These are phyloP conservation scores for Thereva nobilitata DNA, from an alignment of 2,888 invertebrate species.

Conservation along the genomic window DNA sequence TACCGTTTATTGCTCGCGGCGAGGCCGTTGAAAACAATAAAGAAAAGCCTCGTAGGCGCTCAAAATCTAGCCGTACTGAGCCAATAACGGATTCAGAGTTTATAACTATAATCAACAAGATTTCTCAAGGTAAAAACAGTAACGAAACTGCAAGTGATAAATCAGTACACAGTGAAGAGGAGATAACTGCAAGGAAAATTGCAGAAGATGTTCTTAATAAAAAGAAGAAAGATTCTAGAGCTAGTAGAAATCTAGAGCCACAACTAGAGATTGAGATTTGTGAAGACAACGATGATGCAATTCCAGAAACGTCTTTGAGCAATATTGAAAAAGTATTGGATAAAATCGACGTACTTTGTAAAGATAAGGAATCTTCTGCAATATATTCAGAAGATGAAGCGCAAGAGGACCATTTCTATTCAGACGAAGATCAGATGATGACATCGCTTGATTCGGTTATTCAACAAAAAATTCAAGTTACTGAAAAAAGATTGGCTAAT, in stretches of 20 bases:
- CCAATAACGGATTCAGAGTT: slow-evolving; percentile 48
- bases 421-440: background rate
- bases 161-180: slow-evolving; percentile 42
- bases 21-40: slow-evolving; percentile 51
- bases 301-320: background rate
- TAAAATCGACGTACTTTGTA: slow-evolving; percentile 6
- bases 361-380: background rate
- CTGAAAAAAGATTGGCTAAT: background rate
- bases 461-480: background rate
- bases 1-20: slow-evolving; percentile 52
- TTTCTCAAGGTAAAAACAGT: slow-evolving; percentile 44
- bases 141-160: slow-evolving; percentile 46
- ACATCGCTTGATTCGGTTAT: background rate
- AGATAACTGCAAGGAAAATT: slow-evolving; percentile 51
- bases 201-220: slow-evolving; percentile 49
- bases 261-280: too few relatives aligned
- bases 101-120: slow-evolving; percentile 46
- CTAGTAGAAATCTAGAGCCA: background rate
- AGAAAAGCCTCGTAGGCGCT: slow-evolving; percentile 6
- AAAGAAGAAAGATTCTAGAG: background rate
- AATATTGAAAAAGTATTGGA: slow-evolving; percentile 17
- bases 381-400: slow-evolving; percentile 5
- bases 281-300: background rate
- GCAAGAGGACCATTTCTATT: background rate
- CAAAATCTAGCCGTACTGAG: background rate